A percentile compares a stretch with the other conserved stretches of the same genome.
phyloP scores from a whole-genome alignment of 2,888 invertebrate species.

The Patella depressa region DNA sequence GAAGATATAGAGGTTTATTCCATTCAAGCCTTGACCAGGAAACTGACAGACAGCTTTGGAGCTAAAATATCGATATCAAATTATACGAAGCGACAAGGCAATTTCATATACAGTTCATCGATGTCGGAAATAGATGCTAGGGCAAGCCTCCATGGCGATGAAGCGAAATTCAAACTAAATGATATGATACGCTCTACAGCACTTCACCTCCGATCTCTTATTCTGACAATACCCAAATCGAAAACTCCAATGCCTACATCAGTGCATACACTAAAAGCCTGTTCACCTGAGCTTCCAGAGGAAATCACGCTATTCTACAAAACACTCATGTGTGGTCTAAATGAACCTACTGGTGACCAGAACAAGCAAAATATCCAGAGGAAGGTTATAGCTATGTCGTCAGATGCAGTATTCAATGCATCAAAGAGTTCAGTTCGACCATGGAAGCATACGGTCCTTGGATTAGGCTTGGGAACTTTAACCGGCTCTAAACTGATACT shows the following conservation, averaged over 20 bases:
- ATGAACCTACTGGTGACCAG: constrained; percentile 13
- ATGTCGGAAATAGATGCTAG: constrained; percentile 1
- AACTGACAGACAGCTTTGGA: not conserved
- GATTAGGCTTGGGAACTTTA: constrained; percentile 18
- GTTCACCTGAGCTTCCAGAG: not conserved
- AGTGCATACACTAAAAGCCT: not conserved
- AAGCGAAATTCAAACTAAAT: not conserved
- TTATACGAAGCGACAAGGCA: not conserved
- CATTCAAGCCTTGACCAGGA: constrained; percentile 2
- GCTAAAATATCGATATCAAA: not conserved
- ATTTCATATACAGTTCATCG: not conserved
- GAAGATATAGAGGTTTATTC: constrained; percentile 1
- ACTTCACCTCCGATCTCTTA: not conserved
- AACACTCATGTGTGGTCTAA: not conserved
- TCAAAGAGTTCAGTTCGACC: constrained; percentile 19
- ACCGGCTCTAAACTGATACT: constrained; percentile 21
- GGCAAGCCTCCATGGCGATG: not conserved
- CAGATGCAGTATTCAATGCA: constrained; percentile 20
- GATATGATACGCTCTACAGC: not conserved
- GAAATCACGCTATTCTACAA: constrained; percentile 1
- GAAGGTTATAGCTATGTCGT: constrained; percentile 13
- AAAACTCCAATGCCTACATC: constrained; percentile 4
- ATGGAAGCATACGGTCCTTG: constrained; percentile 23
- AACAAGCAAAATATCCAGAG: constrained; percentile 12
- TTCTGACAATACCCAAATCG: not conserved